Conservation (phyloP, 1,140 invertebrate genomes). For the Heliconius eleuchia region DNA sequence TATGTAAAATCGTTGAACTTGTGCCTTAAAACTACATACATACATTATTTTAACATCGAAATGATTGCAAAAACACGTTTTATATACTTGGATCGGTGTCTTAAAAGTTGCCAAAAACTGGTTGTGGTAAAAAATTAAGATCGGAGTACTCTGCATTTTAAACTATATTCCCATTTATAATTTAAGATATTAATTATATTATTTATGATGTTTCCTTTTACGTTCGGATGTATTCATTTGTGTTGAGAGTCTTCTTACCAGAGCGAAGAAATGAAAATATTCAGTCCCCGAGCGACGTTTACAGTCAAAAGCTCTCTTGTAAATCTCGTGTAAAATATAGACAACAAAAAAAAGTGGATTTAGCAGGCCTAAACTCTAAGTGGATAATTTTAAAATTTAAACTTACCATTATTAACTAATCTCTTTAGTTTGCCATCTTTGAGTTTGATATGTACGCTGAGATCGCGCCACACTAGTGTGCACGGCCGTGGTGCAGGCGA, state of each 20-base stretch:
- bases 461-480: conserved; percentile 88
- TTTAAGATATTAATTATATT: background rate
- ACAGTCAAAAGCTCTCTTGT: no score
- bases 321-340: no score
- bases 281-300: no score
- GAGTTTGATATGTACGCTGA: conserved; percentile 85
- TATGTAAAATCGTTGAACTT: no score
- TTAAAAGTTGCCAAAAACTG: background rate
- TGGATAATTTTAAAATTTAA: background rate
- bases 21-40: background rate
- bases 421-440: conserved; percentile 83
- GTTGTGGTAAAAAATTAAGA: background rate
- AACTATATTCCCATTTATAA: background rate
- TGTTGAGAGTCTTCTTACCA: no score
- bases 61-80: background rate
- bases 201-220: background rate
- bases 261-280: no score
- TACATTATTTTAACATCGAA: background rate
- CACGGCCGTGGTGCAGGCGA: conserved; percentile 69
- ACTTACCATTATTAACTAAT: conserved; percentile 86
- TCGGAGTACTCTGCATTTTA: background rate
- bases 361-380: no score
- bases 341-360: no score
- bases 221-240: background rate
- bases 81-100: background rate